Base-by-base conservation (phyloP, 2,113 vertebrate genomes). In the Penelope pileata region DNA sequence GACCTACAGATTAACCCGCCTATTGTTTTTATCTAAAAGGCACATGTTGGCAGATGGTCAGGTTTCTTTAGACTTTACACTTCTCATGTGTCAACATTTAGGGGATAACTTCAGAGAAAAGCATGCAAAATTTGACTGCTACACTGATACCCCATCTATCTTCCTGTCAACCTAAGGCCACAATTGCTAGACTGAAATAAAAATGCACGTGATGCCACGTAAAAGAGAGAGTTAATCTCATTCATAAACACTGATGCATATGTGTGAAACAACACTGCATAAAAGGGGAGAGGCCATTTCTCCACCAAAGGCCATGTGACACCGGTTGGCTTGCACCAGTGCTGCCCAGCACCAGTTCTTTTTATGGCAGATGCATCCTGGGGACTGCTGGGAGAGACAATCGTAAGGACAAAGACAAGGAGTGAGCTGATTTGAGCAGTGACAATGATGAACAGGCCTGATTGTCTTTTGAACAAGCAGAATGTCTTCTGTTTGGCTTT, bases 181-280 rank as follows among this genome's bases (percentile, higher is more conserved):
- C 91, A 94, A 91, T 73, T 74, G 32, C 36, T 23, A 40, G 42
- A 23, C 74, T 91, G 56, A 77, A 95, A 90, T 78, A 70, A 77
- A 87, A 85, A 80, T 0, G 2, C 0, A 0, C 66, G 68, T 75
- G 83, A 83, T 81, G 56, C 60, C 56, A 42, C 42, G 50, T 74
- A 60, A 87, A 91, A 76, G 36, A 64, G 30, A 32, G 43, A 60
- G 60, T 75, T 88, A 64, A 90, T 83, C 60, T 80, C 34, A 5
- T 36, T 16, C 0, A 0, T 81, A 86, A 93, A 62, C 78, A 80
- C 54, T 58, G 66, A 36, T 7, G 6, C 1, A 0, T n/a, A 51
- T 74, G 18, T 22, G 50, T n/a, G 51, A 79, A 78, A 51, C 26
- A 27, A 62, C 12, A 38, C 23, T 72, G 62, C 67, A 45, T 51